Evolutionary conservation across 2,888 invertebrate species (phyloP).

Genomic region (Mesopsocus fuscifrons): DNA sequence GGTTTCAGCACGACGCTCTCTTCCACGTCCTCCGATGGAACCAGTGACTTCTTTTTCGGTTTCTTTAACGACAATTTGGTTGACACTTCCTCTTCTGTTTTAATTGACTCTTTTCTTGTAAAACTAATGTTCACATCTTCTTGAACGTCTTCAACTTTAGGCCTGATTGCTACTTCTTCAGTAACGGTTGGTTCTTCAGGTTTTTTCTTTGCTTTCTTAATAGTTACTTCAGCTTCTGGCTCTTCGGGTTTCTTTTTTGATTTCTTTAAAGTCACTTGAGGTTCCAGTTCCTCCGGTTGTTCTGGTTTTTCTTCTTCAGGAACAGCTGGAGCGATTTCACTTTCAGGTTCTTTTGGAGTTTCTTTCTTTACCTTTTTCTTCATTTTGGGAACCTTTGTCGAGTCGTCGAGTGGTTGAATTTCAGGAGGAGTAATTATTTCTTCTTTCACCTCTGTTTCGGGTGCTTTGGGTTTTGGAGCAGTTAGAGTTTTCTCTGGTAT

Average conservation of each 20-base stretch:
- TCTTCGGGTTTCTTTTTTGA: slow-evolving; percentile 16
- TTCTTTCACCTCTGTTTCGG: neutral
- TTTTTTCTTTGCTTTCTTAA: slow-evolving; percentile 22
- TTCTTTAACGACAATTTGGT: neutral
- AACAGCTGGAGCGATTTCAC: neutral
- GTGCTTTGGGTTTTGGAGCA: slow-evolving; percentile 8
- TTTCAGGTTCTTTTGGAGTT: neutral
- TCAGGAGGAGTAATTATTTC: neutral
- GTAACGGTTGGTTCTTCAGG: slow-evolving; percentile 13
- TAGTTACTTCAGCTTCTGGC: slow-evolving; percentile 19
- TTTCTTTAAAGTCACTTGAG: slow-evolving; percentile 5
- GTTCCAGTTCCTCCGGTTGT: slow-evolving; percentile 11
- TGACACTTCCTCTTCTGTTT: slow-evolving; percentile 1
- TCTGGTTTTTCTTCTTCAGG: neutral
- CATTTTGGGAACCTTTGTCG: neutral
- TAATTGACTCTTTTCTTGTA: slow-evolving; percentile 12
- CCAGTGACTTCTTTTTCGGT: slow-evolving; percentile 15
- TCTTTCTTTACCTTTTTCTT: neutral
- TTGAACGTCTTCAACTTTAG: neutral
- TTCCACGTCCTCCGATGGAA: slow-evolving; percentile 24
- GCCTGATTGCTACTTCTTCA: slow-evolving; percentile 19
- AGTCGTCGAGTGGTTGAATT: neutral
- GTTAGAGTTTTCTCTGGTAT: slow-evolving; percentile 13
- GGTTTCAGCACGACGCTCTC: slow-evolving; percentile 15
- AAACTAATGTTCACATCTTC: slow-evolving; percentile 14